Conservation (phyloP, 2,113 vertebrate species). For the Pedionomus torquatus region DNA sequence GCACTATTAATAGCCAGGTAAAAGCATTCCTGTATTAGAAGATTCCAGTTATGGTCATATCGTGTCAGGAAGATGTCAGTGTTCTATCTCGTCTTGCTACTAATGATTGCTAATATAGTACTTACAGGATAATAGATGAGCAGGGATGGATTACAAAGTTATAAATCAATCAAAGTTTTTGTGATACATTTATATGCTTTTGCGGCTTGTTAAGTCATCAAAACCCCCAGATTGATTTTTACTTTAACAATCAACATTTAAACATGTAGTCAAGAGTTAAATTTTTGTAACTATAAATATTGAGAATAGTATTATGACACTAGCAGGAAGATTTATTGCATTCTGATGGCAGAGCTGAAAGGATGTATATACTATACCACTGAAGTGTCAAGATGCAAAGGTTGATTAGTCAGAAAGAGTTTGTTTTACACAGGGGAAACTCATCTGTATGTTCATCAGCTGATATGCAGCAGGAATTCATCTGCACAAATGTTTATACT, state of each 20-base stretch:
- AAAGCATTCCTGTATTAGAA: constrained; percentile 76
- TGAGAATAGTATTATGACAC: constrained; percentile 63
- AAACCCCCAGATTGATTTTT: constrained; percentile 75
- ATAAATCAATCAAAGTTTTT: constrained; percentile 80
- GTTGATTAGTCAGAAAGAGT: constrained; percentile 70
- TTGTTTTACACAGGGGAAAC: constrained; percentile 62
- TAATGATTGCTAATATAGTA: constrained; percentile 77
- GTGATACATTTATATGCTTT: constrained; percentile 73
- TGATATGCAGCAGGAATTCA: constrained; percentile 46
- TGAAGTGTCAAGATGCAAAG: constrained; percentile 67
- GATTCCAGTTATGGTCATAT: constrained; percentile 76
- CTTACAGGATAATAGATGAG: constrained; percentile 76
- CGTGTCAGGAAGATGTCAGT: constrained; percentile 72
- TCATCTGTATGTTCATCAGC: constrained; percentile 67
- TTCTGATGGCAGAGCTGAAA: constrained; percentile 69
- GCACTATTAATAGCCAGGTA: constrained; percentile 79
- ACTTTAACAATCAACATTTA: constrained; percentile 73
- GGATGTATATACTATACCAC: constrained; percentile 57
- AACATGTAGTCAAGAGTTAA: constrained; percentile 75
- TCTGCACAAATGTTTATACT: constrained; percentile 33
- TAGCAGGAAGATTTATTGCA: constrained; percentile 72
- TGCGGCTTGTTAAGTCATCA: constrained; percentile 77
- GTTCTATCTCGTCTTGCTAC: constrained; percentile 70
- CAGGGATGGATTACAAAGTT: constrained; percentile 73
- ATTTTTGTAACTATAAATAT: constrained; percentile 73